Conservation (phyloP, 2,888 invertebrate species). For the Luperina nickerlii region DNA sequence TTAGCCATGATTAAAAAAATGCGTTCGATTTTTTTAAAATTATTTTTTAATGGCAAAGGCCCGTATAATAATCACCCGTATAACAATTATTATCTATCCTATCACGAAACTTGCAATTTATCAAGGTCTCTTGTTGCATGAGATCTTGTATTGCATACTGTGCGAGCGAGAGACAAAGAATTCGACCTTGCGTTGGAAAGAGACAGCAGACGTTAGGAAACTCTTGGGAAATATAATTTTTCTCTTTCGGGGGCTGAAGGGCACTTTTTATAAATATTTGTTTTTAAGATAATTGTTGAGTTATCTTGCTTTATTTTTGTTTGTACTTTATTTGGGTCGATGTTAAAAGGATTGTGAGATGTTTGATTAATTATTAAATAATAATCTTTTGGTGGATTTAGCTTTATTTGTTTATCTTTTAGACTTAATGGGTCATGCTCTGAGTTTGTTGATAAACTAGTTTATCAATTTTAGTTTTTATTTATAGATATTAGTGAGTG, state of each 20-base stretch:
- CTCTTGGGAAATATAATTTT: constrained; percentile 89
- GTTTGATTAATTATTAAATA: constrained; percentile 56
- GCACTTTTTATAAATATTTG: constrained; percentile 86
- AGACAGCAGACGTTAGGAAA: constrained; percentile 87
- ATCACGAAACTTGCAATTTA: constrained; percentile 90
- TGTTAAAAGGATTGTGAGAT: constrained; percentile 74
- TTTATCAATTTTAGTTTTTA: constrained; percentile 19
- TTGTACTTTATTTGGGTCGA: constrained; percentile 82
- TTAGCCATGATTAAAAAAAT: constrained; percentile 28
- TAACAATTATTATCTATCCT: constrained; percentile 89
- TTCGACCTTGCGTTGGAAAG: constrained; percentile 84
- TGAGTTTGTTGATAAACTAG: constrained; percentile 54
- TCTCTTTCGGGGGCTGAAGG: constrained; percentile 88
- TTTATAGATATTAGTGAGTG: neutral
- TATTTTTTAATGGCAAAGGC: constrained; percentile 76
- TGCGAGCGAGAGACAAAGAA: constrained; percentile 82
- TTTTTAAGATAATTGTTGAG: constrained; percentile 72
- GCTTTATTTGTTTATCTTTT: constrained; percentile 59
- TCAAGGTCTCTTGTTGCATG: constrained; percentile 89
- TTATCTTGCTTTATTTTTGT: constrained; percentile 76
- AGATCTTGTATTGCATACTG: constrained; percentile 89
- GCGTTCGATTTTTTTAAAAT: constrained; percentile 37
- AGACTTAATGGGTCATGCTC: constrained; percentile 61
- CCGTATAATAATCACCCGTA: constrained; percentile 87
- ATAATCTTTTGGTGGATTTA: constrained; percentile 47